These are phyloP conservation scores for Emberiza fucata DNA, from an alignment of 2,113 vertebrate genomes.

Conservation along the genomic window DNA sequence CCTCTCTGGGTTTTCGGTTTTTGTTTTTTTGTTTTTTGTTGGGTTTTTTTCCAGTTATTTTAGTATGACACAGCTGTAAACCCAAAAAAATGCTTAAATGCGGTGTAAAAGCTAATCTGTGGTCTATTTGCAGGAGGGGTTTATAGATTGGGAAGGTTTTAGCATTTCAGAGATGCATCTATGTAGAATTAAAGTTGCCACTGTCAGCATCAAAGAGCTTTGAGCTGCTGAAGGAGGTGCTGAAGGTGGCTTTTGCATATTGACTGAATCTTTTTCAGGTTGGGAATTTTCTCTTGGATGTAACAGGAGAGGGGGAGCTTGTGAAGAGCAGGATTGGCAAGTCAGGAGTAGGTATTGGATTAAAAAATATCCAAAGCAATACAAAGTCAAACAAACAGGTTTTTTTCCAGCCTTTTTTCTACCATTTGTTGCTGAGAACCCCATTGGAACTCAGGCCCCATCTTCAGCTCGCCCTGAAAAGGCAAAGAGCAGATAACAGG, in stretches of 20 bases:
- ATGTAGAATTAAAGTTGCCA: neutral
- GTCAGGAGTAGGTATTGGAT: neutral
- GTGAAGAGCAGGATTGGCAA: neutral
- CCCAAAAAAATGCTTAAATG: neutral
- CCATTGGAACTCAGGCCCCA: neutral
- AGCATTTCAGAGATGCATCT: neutral
- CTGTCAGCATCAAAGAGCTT: slow-evolving; percentile 36
- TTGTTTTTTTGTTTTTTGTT: no score
- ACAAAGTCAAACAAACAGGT: neutral
- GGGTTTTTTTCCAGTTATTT: neutral
- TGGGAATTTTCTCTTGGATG: neutral
- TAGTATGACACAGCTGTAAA: neutral
- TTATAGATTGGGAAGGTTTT: neutral
- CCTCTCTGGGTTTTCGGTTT: neutral
- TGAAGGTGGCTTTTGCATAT: slow-evolving; percentile 24
- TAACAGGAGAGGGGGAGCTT: neutral
- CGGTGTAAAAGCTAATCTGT: neutral
- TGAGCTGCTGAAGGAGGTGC: slow-evolving; percentile 7
- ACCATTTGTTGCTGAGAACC: neutral
- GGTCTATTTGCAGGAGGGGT: neutral
- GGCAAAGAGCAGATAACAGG: neutral
- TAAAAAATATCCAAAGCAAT: neutral
- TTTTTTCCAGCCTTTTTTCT: neutral
- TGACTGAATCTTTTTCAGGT: neutral
- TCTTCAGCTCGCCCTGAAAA: neutral